Evolutionary conservation across 2,113 vertebrate species (phyloP).

Genomic region (Tupaia chinensis): DNA sequence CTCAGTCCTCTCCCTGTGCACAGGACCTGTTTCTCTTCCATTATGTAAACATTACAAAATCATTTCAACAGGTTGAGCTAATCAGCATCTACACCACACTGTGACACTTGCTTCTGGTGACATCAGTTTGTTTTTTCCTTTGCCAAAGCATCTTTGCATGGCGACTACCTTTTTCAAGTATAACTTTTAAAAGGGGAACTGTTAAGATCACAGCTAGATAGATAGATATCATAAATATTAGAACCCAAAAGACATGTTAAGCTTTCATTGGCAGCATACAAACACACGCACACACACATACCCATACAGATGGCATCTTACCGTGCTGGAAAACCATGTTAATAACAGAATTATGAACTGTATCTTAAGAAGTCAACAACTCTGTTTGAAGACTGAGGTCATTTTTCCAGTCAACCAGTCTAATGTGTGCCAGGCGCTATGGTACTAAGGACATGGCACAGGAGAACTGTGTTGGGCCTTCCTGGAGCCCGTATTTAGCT

Average conservation of each 20-base stretch:
- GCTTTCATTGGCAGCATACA: not conserved
- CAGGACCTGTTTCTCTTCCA: accelerated
- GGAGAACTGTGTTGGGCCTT: too few species aligned
- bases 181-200: conserved; percentile 15
- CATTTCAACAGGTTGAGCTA: not conserved
- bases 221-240: not conserved
- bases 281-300: not conserved
- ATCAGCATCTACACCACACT: not conserved
- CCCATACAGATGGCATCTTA: not conserved
- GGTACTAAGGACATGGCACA: not conserved
- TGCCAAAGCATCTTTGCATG: conserved; percentile 22
- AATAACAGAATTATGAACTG: not conserved
- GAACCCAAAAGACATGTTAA: conserved; percentile 40
- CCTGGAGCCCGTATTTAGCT: not conserved
- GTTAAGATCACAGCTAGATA: conserved; percentile 17
- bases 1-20: not conserved
- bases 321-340: not conserved
- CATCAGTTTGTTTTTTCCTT: conserved; percentile 6
- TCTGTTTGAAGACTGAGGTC: not conserved
- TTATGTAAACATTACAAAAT: conserved; percentile 28
- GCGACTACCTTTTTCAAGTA: conserved; percentile 27
- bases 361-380: not conserved
- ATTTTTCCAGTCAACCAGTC: not conserved
- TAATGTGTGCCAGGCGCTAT: not conserved
- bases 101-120: conserved; percentile 49